Evolutionary conservation across 2,797 vertebrate genomes (phyloP).

Genomic region (Heteromormyrus szaboi): DNA sequence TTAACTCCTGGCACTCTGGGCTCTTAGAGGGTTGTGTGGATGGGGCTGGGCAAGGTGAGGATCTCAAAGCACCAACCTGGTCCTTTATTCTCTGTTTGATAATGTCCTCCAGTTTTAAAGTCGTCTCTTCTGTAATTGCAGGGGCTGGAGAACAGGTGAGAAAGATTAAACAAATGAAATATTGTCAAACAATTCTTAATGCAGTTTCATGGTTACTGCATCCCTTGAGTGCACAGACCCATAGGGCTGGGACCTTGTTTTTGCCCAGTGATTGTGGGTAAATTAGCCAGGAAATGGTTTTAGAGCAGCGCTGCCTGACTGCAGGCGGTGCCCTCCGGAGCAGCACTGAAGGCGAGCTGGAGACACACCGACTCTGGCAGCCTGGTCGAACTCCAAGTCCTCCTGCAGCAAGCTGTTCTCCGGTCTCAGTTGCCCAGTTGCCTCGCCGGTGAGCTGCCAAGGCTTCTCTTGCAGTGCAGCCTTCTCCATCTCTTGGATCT

Average conservation of each 20-base stretch:
- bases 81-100: conserved; percentile 97
- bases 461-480: conserved; percentile 75
- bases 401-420: conserved; percentile 96
- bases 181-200: accelerated
- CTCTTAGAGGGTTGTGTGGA: neutral
- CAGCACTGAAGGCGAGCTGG: neutral
- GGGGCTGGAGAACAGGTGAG: conserved; percentile 62
- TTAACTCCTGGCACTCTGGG: neutral
- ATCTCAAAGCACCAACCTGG: conserved; percentile 63
- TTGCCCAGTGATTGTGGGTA: neutral
- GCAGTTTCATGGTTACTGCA: neutral
- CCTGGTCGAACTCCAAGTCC: conserved; percentile 81
- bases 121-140: conserved; percentile 88
- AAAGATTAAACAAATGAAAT: neutral
- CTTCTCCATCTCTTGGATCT: conserved; percentile 78
- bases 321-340: neutral
- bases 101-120: conserved; percentile 85
- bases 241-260: neutral
- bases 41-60: neutral
- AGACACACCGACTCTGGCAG: conserved; percentile 69
- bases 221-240: neutral
- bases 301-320: neutral
- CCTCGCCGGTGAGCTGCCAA: conserved; percentile 91
- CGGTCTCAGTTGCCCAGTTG: conserved; percentile 77
- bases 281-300: neutral